Conservation (phyloP, 2,888 invertebrate species). For the Scotopteryx bipunctaria region DNA sequence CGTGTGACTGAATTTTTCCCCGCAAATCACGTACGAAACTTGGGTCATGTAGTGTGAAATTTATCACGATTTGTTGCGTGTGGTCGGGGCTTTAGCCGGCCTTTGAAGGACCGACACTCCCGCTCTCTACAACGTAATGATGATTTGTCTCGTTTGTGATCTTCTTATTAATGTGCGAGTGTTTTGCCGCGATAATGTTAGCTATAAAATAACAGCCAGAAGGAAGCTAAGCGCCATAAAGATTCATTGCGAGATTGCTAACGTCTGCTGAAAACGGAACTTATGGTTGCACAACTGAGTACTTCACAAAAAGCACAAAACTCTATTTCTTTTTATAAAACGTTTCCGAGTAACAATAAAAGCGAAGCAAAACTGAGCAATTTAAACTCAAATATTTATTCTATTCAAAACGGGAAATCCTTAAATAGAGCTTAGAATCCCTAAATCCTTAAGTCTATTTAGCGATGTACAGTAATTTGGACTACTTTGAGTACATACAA, state of each 20-base stretch:
- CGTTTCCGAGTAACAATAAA: neutral
- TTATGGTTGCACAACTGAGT: conserved; percentile 21
- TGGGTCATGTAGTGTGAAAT: conserved; percentile 14
- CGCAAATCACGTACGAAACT: conserved; percentile 7
- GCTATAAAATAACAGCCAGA: conserved; percentile 37
- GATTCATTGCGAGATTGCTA: conserved; percentile 37
- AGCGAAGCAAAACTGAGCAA: conserved; percentile 2
- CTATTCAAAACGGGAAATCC: neutral
- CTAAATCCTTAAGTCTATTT: neutral
- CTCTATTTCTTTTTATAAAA: neutral
- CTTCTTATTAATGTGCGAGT: conserved; percentile 43
- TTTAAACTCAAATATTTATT: neutral
- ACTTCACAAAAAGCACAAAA: conserved; percentile 9
- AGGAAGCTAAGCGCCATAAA: conserved; percentile 37
- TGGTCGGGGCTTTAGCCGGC: conserved; percentile 23
- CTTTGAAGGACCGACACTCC: conserved; percentile 36
- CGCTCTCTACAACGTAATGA: conserved; percentile 36
- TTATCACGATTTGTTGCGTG: conserved; percentile 20
- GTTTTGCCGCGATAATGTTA: conserved; percentile 42
- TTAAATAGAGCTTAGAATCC: neutral
- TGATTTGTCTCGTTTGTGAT: conserved; percentile 43
- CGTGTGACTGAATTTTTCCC: conserved; percentile 2
- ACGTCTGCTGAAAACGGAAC: conserved; percentile 32
- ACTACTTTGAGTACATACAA: no score
- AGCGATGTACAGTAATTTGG: no score